A percentile compares a stretch with the other conserved stretches of the same genome.
These are phyloP conservation scores for Bicyclus anynana DNA, from an alignment of 1,140 invertebrate genomes.

Conservation along the genomic window DNA sequence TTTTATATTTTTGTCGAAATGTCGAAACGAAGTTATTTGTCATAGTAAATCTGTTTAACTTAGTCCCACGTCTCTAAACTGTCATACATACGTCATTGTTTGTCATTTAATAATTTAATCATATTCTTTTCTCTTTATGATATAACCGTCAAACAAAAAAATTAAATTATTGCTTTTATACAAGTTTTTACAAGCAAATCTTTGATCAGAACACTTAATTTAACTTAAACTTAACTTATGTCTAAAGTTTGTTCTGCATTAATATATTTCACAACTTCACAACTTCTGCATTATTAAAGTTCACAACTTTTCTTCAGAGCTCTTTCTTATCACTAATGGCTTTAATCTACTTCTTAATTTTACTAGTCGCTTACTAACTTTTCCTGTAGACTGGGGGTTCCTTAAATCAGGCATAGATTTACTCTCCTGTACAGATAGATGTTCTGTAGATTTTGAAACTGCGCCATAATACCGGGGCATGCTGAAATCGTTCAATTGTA, in stretches of 20 bases:
- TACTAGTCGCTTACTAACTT: slow-evolving; percentile 65
- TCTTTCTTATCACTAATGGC: slow-evolving; percentile 72
- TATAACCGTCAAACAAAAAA: not conserved
- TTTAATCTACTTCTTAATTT: slow-evolving; percentile 67
- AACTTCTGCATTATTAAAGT: slow-evolving; percentile 41
- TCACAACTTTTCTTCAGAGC: slow-evolving; percentile 62
- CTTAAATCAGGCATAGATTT: slow-evolving; percentile 75
- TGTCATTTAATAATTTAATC: not conserved
- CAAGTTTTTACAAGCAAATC: not conserved
- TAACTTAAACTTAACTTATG: not conserved
- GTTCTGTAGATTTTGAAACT: slow-evolving; percentile 34
- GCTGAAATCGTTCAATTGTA: slow-evolving; percentile 65
- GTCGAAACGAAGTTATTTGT: too few relatives aligned
- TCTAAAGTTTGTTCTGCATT: not conserved
- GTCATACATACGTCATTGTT: not conserved
- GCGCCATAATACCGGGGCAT: slow-evolving; percentile 73
- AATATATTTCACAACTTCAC: slow-evolving; percentile 29
- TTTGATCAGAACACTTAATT: not conserved
- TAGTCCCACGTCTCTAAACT: not conserved
- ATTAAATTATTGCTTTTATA: not conserved
- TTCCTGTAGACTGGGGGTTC: slow-evolving; percentile 46
- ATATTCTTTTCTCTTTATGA: slow-evolving; percentile 10
- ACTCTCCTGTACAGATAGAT: slow-evolving; percentile 56
- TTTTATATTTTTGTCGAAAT: too few relatives aligned
- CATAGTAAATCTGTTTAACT: not conserved